Evolutionary conservation across 2,797 vertebrate species (phyloP), one percentile per base, ranked within the genome.

Genomic region (Chelon auratus): DNA sequence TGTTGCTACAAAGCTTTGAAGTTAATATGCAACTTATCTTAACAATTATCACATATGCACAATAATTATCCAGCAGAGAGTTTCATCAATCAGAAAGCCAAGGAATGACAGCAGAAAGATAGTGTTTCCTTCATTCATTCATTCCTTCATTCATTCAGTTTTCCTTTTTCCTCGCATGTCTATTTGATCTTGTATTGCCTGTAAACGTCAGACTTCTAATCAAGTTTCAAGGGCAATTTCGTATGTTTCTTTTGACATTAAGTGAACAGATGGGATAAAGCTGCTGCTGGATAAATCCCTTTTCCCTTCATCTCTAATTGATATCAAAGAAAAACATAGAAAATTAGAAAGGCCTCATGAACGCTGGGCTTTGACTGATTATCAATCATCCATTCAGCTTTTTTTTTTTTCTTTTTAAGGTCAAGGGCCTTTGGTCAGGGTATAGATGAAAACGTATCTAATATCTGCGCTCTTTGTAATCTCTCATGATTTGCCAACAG

Each of bases 401-500:
- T 75, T 77, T 77, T 64, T 56, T 58, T 64, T 68, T 59, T 83
- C 24, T 64, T 43, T 69, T 63, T 62, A 72, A 73, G 77, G 81
- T 80, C 71, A 71, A 68, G 59, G 67, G 40, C 48, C 62, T 79
- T 59, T 30, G 64, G 74, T 88, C 72, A 74, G 81, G 71, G 75
- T 77, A 61, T 62, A 50, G 62, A 88, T 89, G 67, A 81, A 59
- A 72, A 73, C 50, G 20, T 33, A 74, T 76, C 60, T 89, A 71
- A 85, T 68, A 67, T 54, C 60, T 72, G 70, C 56, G 63, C 61
- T 70, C 54, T 64, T 68, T 78, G 62, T 86, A 72, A 85, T 86
- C 78, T 67, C 68, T 72, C 64, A 68, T 66, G 58, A 68, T 63
- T 88, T 9, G 65, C 77, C 63, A 13, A 89, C 85, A 89, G 85